Evolutionary conservation across 1,140 invertebrate genomes (phyloP).

Genomic region (Pinna nobilis): DNA sequence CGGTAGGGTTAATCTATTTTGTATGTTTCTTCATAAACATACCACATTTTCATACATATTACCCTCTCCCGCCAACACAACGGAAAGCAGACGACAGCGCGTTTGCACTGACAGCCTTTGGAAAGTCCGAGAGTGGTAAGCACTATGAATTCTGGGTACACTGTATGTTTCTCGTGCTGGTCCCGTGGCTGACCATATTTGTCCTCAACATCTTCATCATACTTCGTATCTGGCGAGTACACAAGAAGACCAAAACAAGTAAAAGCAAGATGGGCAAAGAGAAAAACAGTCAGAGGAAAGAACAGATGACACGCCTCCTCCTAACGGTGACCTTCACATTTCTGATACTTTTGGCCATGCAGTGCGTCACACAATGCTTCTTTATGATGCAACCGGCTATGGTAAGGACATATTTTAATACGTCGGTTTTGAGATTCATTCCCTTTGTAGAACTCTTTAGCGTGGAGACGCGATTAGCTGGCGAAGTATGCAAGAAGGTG

Average conservation of each 20-base stretch:
- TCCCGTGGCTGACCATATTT: constrained; percentile 53
- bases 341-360: constrained; percentile 48
- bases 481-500: too few species aligned
- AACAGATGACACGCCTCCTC: constrained; percentile 51
- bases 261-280: constrained; percentile 8
- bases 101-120: constrained; percentile 42
- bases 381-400: constrained; percentile 50
- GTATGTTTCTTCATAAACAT: constrained; percentile 41
- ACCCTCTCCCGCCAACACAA: constrained; percentile 8
- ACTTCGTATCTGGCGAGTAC: neutral
- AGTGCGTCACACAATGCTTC: constrained; percentile 58
- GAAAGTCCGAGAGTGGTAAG: constrained; percentile 27
- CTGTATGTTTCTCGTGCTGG: constrained; percentile 57
- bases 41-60: constrained; percentile 52
- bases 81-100: constrained; percentile 13
- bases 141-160: constrained; percentile 60
- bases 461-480: too few species aligned
- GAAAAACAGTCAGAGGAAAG: constrained; percentile 31
- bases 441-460: too few species aligned
- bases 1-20: constrained; percentile 36
- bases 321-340: constrained; percentile 59
- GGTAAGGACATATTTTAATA: constrained; percentile 31
- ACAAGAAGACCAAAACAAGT: constrained; percentile 1
- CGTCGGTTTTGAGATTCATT: too few species aligned
- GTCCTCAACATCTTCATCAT: constrained; percentile 54